Conservation (phyloP, 1,140 invertebrate species). For the Onthophagus taurus region DNA sequence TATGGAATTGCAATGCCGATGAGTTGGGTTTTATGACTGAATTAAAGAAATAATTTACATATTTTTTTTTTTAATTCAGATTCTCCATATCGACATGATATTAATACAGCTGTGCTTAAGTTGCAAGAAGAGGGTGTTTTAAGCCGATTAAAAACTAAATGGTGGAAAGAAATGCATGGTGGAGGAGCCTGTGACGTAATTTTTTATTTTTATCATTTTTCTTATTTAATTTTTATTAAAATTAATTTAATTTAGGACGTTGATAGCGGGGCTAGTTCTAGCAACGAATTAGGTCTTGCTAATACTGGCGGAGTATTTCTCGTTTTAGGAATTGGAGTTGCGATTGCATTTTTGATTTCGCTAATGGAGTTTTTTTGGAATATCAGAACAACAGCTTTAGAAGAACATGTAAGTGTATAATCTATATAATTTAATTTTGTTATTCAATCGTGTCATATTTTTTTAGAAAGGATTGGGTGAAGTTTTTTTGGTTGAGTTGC, state of each 20-base stretch:
- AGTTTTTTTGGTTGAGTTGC: constrained; percentile 52
- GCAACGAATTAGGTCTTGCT: constrained; percentile 23
- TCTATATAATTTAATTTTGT: too few relatives aligned
- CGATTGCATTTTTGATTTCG: constrained; percentile 53
- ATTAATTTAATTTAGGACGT: background rate
- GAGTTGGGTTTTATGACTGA: constrained; percentile 41
- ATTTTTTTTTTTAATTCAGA: constrained; percentile 39
- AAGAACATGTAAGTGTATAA: constrained; percentile 63
- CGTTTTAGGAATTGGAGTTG: constrained; percentile 63
- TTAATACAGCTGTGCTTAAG: constrained; percentile 57
- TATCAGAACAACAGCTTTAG: constrained; percentile 62
- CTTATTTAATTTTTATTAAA: background rate
- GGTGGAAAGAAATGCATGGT: constrained; percentile 57
- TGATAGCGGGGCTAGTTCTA: too few relatives aligned
- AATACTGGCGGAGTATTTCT: constrained; percentile 88
- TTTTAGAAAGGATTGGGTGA: too few relatives aligned
- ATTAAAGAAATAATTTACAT: background rate
- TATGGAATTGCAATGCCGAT: constrained; percentile 71
- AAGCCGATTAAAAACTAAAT: constrained; percentile 58
- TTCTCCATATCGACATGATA: constrained; percentile 52
- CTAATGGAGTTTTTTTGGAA: constrained; percentile 77
- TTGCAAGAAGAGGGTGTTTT: constrained; percentile 64
- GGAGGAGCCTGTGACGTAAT: constrained; percentile 33
- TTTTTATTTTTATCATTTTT: background rate
- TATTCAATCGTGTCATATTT: too few relatives aligned